Base-by-base conservation (phyloP, 2,797 vertebrate species). In the Rhabdophis nuchalis region DNA sequence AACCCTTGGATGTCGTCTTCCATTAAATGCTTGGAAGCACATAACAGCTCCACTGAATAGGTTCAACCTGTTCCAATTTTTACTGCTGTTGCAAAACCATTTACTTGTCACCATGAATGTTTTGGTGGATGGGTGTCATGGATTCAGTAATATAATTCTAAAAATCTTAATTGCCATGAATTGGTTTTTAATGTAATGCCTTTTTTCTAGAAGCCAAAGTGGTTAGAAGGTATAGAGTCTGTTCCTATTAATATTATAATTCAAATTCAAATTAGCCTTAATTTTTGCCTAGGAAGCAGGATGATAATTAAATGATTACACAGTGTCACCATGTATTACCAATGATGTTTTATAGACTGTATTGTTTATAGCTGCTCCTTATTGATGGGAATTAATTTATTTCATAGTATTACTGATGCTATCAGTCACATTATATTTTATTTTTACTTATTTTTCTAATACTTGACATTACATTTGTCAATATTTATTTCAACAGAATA, bases 361-460 rank as follows among this genome's bases (percentile, higher is more conserved):
- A 89, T 92, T 92, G 82, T 91, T 96, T 95, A 93, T 91, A 91
- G 89, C 88, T 25, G 90, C 94, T 95, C 87, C 61, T 95, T 94
- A 82, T 87, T 92, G 60, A 54, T 93, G 91, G 93, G 86, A 92
- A 60, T 58, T 23, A 92, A 58, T 60, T 60, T 60, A 60, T 60
- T 60, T 60, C 57, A 60, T 60, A 8, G 8, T 60, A 60, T 60
- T 60, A 60, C 9, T 60, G 0, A 23, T 93, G 92, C 91, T 88
- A 92, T 91, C 91, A 89, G 7, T 95, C 94, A 87, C 92, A 91
- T 85, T 93, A 14, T 91, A 14, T 91, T 94, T 88, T 89, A 41
- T 89, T 95, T 90, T 93, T 94, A 54, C 86, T 92, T 92, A 64
- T 89, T 95, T 94, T 95, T 60, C 10, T 60, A 60, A 93, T 91